Evolutionary conservation across 2,888 invertebrate genomes (phyloP), one percentile per base, ranked within the genome.

Genomic region (Cosmopolites sordidus): DNA sequence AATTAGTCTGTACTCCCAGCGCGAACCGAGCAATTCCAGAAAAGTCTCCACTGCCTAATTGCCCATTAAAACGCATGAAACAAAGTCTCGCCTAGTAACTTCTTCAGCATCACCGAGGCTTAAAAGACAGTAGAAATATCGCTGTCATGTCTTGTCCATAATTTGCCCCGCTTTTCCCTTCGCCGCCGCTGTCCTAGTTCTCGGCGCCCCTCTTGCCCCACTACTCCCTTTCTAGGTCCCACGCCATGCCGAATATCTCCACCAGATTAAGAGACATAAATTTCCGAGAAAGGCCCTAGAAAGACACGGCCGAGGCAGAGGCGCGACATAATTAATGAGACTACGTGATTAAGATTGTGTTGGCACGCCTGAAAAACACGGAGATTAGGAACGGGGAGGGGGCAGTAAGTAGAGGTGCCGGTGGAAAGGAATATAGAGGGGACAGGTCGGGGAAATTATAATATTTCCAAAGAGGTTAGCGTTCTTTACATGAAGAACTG

Each of bases 291-390:
- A 51, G 55, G 46, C 52, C 47, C 47, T 46, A 42, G 49, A 51
- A 58, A 57, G 69, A 68, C 67, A 69, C 67, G 65, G 63, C 44
- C 46, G 45, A 56, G 56, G 48, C 68, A 67, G 65, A 68, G 67
- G 65, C 63, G 62, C 60, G 65, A 68, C 69, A 67, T 72, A 72
- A 71, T 71, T 71, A 71, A 72, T 67, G 70, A 65, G 66, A 62
- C 65, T 69, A 72, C 72, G 71, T 71, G 71, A 71, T 72, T 72
- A 72, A 70, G 70, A 71, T 72, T 71, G 65, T 64, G 65, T 66
- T 63, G 62, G 62, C 51, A 51, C 47, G 54, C 46, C 38, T 51
- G 55, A 54, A 54, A 54, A 50, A 50, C 54, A 54, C 44, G 39
- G 41, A 37, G 48, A 54, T 49, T 54, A 54, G 43, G 33, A 33